Base-by-base conservation (phyloP, 2,888 invertebrate species). In the Osmoderma eremita region DNA sequence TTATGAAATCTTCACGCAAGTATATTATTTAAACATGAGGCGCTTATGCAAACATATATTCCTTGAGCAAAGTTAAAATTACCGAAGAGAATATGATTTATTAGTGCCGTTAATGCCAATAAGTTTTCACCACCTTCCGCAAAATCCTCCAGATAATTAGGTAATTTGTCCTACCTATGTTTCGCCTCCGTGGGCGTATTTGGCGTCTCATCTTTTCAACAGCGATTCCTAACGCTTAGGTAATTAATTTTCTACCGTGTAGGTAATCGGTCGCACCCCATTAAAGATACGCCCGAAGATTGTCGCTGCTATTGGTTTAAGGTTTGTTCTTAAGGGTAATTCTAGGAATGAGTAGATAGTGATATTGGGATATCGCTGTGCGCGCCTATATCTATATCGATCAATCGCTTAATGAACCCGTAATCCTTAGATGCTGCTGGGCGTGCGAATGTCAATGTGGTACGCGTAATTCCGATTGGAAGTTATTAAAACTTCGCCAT, bases 261-360 rank as follows among this genome's bases (percentile, higher is more conserved):
- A 38, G 18, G 10, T 39, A 54, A 18, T 38, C 54, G 20, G 39
- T 54, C 39, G 39, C 54, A 30, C 18, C 39, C 18, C 36, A 38
- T 54, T 54, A 54, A 39, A 12, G 54, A 17, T 54, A 54, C 20
- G 38, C 39, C 39, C 18, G 18, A 54, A 54, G 72, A 70, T 72
- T 70, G 63, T 65, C 51, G 61, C 48, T 53, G 18, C 36, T 22
- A 48, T 64, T 70, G 61, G 68, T 67, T 67, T 68, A 66, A 53
- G 67, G 39, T 38, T 63, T 67, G 63, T 68, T 66, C 66, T 63
- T 51, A 41, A 49, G 58, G 66, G 62, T 68, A 69, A 70, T 63
- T 67, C 65, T 36, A 62, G 41, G 65, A 69, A 65, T 65, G 38
- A n/a, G 68, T 48, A 58, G 64, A 66, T 51, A 45, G 49, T 65